These are phyloP conservation scores for Scomber colias DNA, from an alignment of 2,113 vertebrate genomes.

Conservation along the genomic window DNA sequence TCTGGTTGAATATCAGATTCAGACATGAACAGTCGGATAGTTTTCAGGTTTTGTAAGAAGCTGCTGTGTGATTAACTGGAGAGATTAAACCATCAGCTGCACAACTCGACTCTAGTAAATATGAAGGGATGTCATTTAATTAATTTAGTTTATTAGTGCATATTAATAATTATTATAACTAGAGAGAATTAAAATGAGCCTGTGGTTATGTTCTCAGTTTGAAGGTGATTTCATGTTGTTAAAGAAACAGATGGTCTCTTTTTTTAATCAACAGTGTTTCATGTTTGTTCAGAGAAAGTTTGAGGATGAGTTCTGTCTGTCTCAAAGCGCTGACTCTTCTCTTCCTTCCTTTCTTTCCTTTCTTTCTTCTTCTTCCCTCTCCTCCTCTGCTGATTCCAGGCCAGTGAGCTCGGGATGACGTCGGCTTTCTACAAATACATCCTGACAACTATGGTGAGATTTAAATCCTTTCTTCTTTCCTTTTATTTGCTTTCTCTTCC, in stretches of 20 bases:
- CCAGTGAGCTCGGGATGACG: conserved; percentile 92
- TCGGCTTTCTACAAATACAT: conserved; percentile 96
- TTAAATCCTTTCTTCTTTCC: too few relatives aligned
- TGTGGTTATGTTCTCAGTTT: not conserved
- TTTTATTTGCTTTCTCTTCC: too few relatives aligned
- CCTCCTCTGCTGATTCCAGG: conserved; percentile 67
- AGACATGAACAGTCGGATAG: too few relatives aligned
- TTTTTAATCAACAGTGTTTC: not conserved
- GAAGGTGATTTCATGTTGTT: conserved; percentile 2
- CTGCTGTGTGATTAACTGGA: too few relatives aligned
- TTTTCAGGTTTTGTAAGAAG: too few relatives aligned
- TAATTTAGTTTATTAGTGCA: too few relatives aligned
- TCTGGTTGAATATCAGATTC: too few relatives aligned
- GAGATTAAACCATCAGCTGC: too few relatives aligned
- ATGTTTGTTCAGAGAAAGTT: not conserved
- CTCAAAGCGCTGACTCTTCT: not conserved
- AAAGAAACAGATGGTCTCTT: not conserved
- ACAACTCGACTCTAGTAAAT: too few relatives aligned
- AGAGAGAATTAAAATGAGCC: not conserved
- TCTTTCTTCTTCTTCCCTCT: conserved; percentile 19
- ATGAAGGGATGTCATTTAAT: too few relatives aligned
- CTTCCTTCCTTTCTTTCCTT: too few relatives aligned
- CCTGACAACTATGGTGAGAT: conserved; percentile 92
- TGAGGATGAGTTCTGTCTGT: conserved; percentile 4
- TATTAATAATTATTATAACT: too few relatives aligned